Conservation (phyloP, 92 coral and sea anemone genomes). For the Siderastrea radians region DNA sequence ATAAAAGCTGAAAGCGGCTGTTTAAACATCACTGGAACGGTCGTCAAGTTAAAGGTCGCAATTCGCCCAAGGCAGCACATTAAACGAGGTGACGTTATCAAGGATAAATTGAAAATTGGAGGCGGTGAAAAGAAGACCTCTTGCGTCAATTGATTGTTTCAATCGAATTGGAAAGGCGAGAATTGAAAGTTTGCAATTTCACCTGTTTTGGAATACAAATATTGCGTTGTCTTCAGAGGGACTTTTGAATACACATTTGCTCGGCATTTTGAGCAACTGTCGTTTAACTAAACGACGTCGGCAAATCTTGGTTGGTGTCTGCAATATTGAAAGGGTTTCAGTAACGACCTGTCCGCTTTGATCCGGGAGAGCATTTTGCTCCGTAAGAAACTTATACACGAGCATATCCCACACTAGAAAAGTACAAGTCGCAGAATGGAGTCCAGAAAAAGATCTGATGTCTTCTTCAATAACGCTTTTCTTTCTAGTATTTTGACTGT, state of each 20-base stretch:
- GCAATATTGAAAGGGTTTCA: background rate
- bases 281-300: background rate
- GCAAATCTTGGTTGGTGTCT: background rate
- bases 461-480: background rate
- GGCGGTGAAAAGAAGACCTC: background rate
- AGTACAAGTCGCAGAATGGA: background rate
- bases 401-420: background rate
- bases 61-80: background rate
- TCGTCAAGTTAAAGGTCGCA: background rate
- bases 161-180: background rate
- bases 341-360: no score
- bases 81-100: background rate
- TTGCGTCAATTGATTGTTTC: background rate
- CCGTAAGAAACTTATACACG: background rate
- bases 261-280: conserved; percentile 1
- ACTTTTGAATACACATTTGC: background rate
- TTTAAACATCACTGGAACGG: background rate
- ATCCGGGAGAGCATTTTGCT: no score
- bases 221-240: conserved; percentile 7
- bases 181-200: conserved; percentile 10
- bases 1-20: background rate
- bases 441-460: background rate
- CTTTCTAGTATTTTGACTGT: background rate
- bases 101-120: background rate
- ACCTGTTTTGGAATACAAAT: conserved; percentile 20